Evolutionary conservation across 2,888 invertebrate genomes (phyloP).

Genomic region (Lissocephala sabroskyi): DNA sequence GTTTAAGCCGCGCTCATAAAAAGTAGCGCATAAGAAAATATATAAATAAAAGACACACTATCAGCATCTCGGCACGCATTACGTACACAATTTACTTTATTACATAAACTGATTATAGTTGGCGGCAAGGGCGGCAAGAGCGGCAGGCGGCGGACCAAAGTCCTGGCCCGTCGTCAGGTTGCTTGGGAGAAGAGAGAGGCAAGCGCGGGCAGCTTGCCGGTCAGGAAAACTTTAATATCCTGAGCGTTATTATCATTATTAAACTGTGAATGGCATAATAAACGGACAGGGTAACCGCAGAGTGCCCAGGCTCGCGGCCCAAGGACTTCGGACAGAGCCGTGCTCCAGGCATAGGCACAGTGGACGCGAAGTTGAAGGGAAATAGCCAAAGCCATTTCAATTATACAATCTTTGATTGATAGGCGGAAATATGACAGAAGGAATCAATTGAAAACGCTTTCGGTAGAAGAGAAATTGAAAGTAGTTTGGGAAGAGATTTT

Average conservation of each 20-base stretch:
- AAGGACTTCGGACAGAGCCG: too few species aligned
- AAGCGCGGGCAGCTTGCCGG: slow-evolving; percentile 4
- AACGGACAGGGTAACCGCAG: slow-evolving; percentile 53
- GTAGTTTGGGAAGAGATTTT: too few species aligned
- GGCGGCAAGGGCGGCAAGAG: slow-evolving; percentile 33
- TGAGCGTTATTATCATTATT: slow-evolving; percentile 64
- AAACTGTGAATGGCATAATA: slow-evolving; percentile 64
- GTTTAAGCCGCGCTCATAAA: slow-evolving; percentile 48
- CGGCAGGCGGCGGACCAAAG: slow-evolving; percentile 13
- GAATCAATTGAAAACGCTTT: too few species aligned
- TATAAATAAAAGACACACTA: slow-evolving; percentile 62
- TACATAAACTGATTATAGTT: slow-evolving; percentile 63
- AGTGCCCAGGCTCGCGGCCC: too few species aligned
- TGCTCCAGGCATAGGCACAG: too few species aligned
- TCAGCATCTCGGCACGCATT: slow-evolving; percentile 59
- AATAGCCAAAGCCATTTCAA: too few species aligned
- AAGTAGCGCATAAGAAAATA: slow-evolving; percentile 56
- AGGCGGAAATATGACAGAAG: too few species aligned
- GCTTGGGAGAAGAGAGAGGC: background rate
- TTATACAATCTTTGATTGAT: too few species aligned
- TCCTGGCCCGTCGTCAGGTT: background rate
- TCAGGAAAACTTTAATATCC: slow-evolving; percentile 64
- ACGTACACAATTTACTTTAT: slow-evolving; percentile 64
- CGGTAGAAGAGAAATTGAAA: too few species aligned
- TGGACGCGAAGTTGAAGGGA: too few species aligned